These are phyloP conservation scores for Sinocyclocheilus maitianheensis DNA, from an alignment of 2,113 vertebrate genomes.

Conservation along the genomic window DNA sequence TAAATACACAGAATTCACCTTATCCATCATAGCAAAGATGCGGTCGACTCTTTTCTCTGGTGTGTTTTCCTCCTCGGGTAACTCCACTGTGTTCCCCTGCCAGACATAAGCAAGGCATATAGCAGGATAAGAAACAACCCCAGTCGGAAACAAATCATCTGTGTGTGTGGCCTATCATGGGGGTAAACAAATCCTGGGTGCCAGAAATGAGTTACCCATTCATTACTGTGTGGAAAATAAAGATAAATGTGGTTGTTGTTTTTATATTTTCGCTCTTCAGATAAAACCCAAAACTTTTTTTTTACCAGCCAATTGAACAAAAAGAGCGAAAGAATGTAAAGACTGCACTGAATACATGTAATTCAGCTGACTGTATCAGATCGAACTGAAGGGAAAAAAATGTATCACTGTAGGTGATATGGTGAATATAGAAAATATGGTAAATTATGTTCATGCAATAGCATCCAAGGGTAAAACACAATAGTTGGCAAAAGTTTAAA, in stretches of 20 bases:
- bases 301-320: neutral
- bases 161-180: neutral
- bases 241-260: neutral
- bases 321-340: neutral
- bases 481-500: no score
- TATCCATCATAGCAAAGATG: conserved; percentile 99
- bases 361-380: neutral
- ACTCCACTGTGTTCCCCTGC: conserved; percentile 96
- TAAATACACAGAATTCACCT: conserved; percentile 74
- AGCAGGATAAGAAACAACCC: neutral
- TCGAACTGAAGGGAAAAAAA: neutral
- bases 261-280: no score
- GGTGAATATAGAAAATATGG: neutral
- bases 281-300: no score
- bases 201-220: neutral
- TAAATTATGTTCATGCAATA: neutral
- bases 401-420: neutral
- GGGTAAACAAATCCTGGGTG: neutral
- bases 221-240: neutral
- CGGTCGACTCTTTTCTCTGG: conserved; percentile 95
- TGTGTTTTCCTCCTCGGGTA: conserved; percentile 97
- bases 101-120: neutral
- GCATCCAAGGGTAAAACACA: neutral
- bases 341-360: neutral
- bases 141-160: neutral